phyloP scores from a whole-genome alignment of 2,888 invertebrate genomes.

The Ormyrus rosae region DNA sequence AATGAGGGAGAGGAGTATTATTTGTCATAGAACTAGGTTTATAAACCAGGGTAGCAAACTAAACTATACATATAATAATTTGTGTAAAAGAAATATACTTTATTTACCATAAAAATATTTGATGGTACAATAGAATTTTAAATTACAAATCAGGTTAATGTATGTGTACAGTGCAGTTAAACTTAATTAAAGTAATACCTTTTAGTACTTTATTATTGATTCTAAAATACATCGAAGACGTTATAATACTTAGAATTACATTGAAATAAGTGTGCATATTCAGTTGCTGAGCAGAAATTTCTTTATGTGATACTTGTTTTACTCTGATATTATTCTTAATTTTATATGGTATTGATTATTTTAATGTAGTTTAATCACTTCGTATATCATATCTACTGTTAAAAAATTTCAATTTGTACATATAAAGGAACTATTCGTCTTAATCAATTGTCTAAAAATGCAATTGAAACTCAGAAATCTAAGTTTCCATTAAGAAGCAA shows the following conservation, averaged over 20 bases:
- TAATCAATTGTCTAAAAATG: constrained; percentile 29
- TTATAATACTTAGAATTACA: constrained; percentile 31
- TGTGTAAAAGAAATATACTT: constrained; percentile 55
- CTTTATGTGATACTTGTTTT: constrained; percentile 55
- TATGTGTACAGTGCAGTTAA: constrained; percentile 53
- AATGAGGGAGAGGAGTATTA: constrained; percentile 55
- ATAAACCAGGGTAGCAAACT: constrained; percentile 59
- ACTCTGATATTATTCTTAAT: constrained; percentile 42
- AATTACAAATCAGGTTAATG: constrained; percentile 38
- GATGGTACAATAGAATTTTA: constrained; percentile 45
- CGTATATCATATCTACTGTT: constrained; percentile 2
- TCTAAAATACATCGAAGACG: constrained; percentile 39
- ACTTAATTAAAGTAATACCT: constrained; percentile 26
- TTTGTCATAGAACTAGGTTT: constrained; percentile 51
- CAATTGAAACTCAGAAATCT: constrained; percentile 13
- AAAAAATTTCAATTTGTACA: constrained; percentile 33
- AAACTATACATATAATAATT: constrained; percentile 52
- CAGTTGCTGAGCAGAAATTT: constrained; percentile 29
- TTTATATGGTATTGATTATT: constrained; percentile 20
- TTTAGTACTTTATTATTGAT: constrained; percentile 36
- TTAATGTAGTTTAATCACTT: background rate
- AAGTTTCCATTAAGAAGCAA: constrained; percentile 32
- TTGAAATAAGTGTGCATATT: constrained; percentile 24
- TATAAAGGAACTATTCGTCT: constrained; percentile 18
- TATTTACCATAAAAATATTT: constrained; percentile 47